Evolutionary conservation across 2,888 invertebrate species (phyloP).

Genomic region (Sympetrum striolatum): DNA sequence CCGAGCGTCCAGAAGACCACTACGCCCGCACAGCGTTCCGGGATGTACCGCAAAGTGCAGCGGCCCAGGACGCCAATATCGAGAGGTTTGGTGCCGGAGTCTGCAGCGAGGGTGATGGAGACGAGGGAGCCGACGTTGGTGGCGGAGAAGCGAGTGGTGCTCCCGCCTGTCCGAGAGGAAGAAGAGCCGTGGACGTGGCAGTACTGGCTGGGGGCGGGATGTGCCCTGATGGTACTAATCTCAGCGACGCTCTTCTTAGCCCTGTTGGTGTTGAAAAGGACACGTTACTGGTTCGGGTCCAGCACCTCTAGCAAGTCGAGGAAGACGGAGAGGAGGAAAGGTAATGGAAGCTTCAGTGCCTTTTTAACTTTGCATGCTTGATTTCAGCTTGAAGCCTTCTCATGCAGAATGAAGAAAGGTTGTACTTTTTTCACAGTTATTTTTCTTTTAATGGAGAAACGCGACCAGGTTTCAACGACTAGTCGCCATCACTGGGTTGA

Average conservation of each 20-base stretch:
- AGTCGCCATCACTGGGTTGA: too few species aligned
- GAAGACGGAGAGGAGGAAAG: background rate
- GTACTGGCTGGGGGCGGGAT: background rate
- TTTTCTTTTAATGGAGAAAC: too few species aligned
- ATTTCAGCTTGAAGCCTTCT: too few species aligned
- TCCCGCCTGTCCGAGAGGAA: background rate
- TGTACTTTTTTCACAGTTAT: too few species aligned
- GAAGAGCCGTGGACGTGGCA: background rate
- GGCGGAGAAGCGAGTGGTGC: background rate
- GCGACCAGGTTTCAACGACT: too few species aligned
- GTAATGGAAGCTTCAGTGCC: background rate
- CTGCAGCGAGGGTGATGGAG: slow-evolving; percentile 1
- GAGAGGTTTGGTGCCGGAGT: background rate
- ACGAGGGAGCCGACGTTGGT: background rate
- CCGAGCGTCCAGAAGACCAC: background rate
- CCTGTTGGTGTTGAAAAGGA: background rate
- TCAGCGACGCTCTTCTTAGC: background rate
- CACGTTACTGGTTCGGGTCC: background rate
- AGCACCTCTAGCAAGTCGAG: background rate
- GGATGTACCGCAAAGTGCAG: background rate
- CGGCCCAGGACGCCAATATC: background rate
- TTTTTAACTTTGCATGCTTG: too few species aligned
- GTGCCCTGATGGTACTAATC: background rate
- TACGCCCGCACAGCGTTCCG: background rate
- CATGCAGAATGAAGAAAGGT: too few species aligned